Evolutionary conservation across 2,113 vertebrate genomes (phyloP), one percentile per base, ranked within the genome.

Genomic region (Pollachius pollachius): DNA sequence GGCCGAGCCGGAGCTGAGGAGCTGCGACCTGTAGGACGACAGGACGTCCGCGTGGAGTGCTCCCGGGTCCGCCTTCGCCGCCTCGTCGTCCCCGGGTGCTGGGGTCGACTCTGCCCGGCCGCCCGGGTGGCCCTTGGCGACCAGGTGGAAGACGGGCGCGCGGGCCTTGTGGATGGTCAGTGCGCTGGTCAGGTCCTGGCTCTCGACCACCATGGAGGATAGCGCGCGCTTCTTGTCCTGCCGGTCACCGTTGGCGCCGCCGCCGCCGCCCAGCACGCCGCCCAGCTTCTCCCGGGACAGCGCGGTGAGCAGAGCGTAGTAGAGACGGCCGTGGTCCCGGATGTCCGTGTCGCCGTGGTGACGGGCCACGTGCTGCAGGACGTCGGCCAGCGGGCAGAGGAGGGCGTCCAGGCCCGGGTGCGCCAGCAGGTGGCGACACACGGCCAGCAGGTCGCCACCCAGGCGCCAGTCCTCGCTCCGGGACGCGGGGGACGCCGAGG

Each of bases 301-400:
- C 0, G 93, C 94, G 48, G 92, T 91, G 59, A 96, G 90, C n/a
- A 97, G 87, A 4, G 91, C 81, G 78, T 95, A 96, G 85, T 96
- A 97, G 15, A 97, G 92, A 11, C 94, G 92, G 9, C 94, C 94
- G 0, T 90, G 94, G 74, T 96, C 95, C 62, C 88, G 91, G 34
- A 94, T 87, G n/a, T 96, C 95, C 0, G 91, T 89, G 81, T 95
- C 93, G 0, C 89, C 89, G 3, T 94, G 93, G 72, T 67, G 67
- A 27, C 81, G 67, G 61, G 89, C 72, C 27, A 96, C 78, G 3
- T 84, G 84, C 77, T 94, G 95, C 68, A 97, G 85, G 68, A 96
- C 73, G 64, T 94, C 90, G 0, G 92, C 92, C 78, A 95, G 84
- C 18, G 88, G 79, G 6, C 75, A 56, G 62, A 94, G 86, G 16